Evolutionary conservation across 2,113 vertebrate genomes (phyloP).

Genomic region (Mustelus asterias): DNA sequence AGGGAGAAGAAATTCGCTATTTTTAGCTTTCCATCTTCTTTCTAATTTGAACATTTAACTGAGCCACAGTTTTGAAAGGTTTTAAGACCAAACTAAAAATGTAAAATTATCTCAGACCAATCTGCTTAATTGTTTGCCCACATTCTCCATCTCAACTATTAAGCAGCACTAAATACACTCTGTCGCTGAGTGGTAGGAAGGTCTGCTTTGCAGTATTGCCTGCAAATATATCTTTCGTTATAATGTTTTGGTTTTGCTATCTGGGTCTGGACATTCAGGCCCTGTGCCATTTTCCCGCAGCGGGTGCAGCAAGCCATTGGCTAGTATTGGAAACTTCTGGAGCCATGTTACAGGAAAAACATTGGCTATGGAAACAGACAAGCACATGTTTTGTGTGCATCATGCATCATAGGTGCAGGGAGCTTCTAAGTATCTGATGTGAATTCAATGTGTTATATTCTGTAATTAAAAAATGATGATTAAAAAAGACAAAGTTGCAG

Average conservation of each 20-base stretch:
- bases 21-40: neutral
- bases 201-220: neutral
- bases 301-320: too few species aligned
- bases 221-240: neutral
- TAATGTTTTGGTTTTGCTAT: slow-evolving; percentile 1
- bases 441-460: slow-evolving; percentile 10
- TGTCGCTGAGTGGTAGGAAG: too few species aligned
- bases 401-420: too few species aligned
- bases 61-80: neutral
- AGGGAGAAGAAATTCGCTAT: neutral
- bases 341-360: too few species aligned
- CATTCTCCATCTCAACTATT: neutral
- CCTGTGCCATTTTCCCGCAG: too few species aligned
- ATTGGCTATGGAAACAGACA: too few species aligned
- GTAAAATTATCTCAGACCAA: neutral
- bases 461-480: neutral
- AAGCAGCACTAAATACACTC: neutral
- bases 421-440: too few species aligned
- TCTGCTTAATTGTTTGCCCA: neutral
- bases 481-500: too few species aligned
- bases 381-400: too few species aligned
- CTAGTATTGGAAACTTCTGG: too few species aligned
- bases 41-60: neutral
- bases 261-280: neutral
- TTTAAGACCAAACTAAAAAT: neutral